Conservation (phyloP, 2,888 invertebrate species). For the Encarsia formosa region DNA sequence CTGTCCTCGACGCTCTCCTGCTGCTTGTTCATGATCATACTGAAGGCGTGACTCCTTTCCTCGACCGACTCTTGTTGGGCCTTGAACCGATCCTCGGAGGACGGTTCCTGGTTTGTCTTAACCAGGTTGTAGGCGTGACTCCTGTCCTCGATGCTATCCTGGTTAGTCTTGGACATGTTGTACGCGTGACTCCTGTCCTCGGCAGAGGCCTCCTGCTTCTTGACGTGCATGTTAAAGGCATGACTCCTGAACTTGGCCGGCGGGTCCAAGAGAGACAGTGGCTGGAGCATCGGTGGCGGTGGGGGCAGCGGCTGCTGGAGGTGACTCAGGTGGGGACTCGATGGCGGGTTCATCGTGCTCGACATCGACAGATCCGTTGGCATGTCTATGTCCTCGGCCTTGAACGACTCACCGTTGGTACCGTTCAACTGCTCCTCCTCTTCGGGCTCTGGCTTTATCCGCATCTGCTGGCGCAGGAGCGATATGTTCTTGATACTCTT, state of each 20-base stretch:
- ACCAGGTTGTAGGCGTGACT: constrained; percentile 46
- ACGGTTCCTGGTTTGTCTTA: constrained; percentile 12
- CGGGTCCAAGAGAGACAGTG: constrained; percentile 43
- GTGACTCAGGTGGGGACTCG: background rate
- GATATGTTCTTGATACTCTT: constrained; percentile 94
- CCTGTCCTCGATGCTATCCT: too few species aligned
- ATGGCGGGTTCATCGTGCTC: constrained; percentile 25
- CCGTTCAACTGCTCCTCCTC: constrained; percentile 39
- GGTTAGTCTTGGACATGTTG: constrained; percentile 47
- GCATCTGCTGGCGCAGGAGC: constrained; percentile 75
- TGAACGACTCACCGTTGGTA: constrained; percentile 28
- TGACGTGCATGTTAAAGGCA: constrained; percentile 8
- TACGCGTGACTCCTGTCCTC: constrained; percentile 46
- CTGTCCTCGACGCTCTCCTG: constrained; percentile 44
- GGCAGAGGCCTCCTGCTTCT: too few species aligned
- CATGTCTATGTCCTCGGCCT: constrained; percentile 42
- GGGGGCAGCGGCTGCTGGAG: constrained; percentile 31
- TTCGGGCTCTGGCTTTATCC: constrained; percentile 48
- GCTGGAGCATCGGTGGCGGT: constrained; percentile 35
- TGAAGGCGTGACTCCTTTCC: too few species aligned
- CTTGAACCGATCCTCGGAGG: too few species aligned
- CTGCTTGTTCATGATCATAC: too few species aligned
- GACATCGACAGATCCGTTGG: constrained; percentile 51
- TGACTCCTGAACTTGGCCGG: constrained; percentile 49
- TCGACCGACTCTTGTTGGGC: too few species aligned